phyloP scores from a whole-genome alignment of 2,113 vertebrate genomes.

The Pelecanoides urinatrix region DNA sequence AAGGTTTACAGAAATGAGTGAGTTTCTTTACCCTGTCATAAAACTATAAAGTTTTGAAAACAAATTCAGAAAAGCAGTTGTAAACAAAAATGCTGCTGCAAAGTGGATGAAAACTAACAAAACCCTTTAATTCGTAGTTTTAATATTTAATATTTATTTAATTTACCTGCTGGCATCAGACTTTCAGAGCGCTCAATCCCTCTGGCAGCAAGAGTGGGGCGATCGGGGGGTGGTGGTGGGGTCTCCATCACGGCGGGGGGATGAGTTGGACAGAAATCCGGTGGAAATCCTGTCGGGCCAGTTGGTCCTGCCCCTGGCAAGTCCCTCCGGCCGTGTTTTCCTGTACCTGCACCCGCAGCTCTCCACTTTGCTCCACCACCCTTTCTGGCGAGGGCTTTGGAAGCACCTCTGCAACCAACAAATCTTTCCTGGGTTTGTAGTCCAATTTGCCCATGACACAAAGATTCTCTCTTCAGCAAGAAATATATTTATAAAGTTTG shows the following conservation, averaged over 20 bases:
- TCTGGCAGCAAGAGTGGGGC: not conserved
- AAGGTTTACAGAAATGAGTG: not conserved
- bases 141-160: not conserved
- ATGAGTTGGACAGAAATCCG: not conserved
- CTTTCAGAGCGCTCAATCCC: not conserved
- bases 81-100: not conserved
- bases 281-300: not conserved
- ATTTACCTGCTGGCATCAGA: not conserved
- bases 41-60: not conserved
- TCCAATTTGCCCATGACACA: not conserved
- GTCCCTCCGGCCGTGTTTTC: accelerated
- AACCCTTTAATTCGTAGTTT: accelerated
- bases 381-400: not conserved
- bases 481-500: not conserved
- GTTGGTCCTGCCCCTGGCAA: not conserved
- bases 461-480: not conserved
- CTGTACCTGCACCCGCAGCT: accelerated
- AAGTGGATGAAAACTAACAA: not conserved
- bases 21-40: not conserved
- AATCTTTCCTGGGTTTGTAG: not conserved
- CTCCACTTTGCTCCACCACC: not conserved
- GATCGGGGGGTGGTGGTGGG: not conserved
- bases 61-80: not conserved
- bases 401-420: not conserved
- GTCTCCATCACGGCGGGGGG: accelerated